Percentiles rank a stretch among this genome's conserved stretches.
Evolutionary conservation across 1,140 invertebrate species (phyloP).

Genomic region (Drosophila murphyi): DNA sequence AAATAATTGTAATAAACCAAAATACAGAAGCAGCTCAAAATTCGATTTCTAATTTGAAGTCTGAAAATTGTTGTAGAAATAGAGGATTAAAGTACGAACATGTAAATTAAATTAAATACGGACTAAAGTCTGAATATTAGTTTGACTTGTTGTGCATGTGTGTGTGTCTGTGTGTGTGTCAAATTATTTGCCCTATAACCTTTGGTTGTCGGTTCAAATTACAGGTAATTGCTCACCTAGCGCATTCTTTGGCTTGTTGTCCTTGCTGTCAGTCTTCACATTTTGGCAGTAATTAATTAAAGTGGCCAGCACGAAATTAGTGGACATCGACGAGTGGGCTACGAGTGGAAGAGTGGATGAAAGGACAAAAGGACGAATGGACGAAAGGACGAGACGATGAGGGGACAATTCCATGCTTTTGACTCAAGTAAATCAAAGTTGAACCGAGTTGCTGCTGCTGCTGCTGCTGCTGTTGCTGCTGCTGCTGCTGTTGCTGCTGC

Average conservation of each 20-base stretch:
- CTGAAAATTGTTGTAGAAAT: no score
- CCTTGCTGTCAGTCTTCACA: conserved; percentile 2
- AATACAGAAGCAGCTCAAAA: no score
- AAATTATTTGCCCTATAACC: background rate
- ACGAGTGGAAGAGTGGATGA: background rate
- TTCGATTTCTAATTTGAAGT: no score
- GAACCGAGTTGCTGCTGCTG: background rate
- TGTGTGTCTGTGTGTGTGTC: background rate
- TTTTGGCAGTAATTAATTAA: conserved; percentile 41
- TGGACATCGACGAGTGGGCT: background rate
- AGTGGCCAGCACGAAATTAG: conserved; percentile 22
- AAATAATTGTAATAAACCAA: background rate
- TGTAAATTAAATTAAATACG: no score
- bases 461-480: background rate
- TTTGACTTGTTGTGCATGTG: no score
- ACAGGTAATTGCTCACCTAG: background rate
- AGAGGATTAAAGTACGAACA: no score
- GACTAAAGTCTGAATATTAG: no score
- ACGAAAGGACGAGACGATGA: background rate
- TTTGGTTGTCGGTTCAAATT: background rate
- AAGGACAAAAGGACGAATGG: background rate
- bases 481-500: background rate
- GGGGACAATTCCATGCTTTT: background rate
- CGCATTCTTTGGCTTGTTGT: background rate
- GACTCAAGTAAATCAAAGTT: conserved; percentile 51